Percentiles rank a stretch among this genome's conserved stretches.
Conservation (phyloP, 2,797 vertebrate genomes). For the Hafferia zeledoni region DNA sequence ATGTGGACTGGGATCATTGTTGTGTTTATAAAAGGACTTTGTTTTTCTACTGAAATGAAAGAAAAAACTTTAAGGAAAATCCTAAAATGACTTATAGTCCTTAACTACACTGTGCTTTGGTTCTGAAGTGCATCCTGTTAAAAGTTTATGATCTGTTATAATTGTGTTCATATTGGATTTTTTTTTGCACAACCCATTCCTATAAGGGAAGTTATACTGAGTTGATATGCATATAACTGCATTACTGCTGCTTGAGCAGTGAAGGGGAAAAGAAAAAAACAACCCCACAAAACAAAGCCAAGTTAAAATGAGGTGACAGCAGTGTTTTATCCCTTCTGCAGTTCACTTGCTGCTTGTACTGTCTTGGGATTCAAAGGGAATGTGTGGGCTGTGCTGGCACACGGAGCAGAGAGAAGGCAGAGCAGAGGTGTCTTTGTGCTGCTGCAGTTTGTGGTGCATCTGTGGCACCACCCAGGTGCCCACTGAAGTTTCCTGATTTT, state of each 20-base stretch:
- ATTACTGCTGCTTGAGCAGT: neutral
- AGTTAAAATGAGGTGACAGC: neutral
- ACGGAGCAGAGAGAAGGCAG: rapidly evolving
- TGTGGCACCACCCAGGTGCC: neutral
- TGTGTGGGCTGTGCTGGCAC: neutral
- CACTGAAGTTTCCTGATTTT: neutral
- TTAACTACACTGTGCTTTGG: neutral
- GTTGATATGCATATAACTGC: neutral
- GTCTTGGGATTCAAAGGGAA: neutral
- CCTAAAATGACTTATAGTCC: neutral
- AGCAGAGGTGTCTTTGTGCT: neutral
- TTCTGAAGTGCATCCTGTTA: neutral
- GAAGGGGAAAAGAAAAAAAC: neutral
- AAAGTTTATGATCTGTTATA: neutral
- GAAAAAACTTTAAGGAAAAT: neutral
- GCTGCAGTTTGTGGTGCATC: neutral
- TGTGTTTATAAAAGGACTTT: neutral
- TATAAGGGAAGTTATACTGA: neutral
- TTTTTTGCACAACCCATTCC: neutral
- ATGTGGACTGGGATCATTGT: neutral
- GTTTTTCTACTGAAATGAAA: neutral
- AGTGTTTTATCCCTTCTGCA: neutral
- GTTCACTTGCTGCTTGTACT: neutral
- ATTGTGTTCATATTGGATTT: neutral
- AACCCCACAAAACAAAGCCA: neutral